Base-by-base conservation (phyloP, 2,888 invertebrate species). In the Ichneumoninae sp. region DNA sequence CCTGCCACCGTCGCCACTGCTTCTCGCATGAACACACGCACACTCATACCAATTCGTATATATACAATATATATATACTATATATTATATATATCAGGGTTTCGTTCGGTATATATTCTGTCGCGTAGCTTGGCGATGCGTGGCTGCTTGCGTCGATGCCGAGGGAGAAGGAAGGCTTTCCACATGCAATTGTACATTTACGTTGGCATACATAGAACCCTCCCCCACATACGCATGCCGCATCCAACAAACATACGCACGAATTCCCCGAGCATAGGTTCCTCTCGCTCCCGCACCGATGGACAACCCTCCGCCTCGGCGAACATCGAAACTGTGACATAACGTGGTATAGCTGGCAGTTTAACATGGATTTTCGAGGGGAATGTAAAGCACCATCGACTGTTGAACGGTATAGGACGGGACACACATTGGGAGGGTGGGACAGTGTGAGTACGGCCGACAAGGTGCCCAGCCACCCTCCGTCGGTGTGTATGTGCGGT, bases 401-500 rank as follows among this genome's bases (percentile, higher is more conserved):
- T 65, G 16, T 44, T 26, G 30, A n/a, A 40, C 40, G n/a, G 13
- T 57, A 71, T 40, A 65, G 65, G 13, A 57, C n/a, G 52, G 8
- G 50, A 50, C 36, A 69, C 57, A 47, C 8, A 26, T n/a, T 44
- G 19, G 52, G 26, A 52, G 44, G 68, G 22, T 75, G 40, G 26
- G 0, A 10, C 10, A n/a, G 74, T 60, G 71, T 50, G 68, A 10
- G 40, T 54, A 52, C 6, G 47, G 22, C 50, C 16, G 60, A 47
- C 62, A 65, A 50, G 50, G 52, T 65, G 74, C 60, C 68, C 62
- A 60, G 36, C 44, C 54, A 66, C 62, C 30, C 62, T 70, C 30
- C 50, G 22, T 22, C 72, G 36, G 69, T 26, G 76, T 50, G 22
- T 44, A 7, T 52, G 86, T 88, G 90, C 88, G 86, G 88, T 87